Evolutionary conservation across 1,140 invertebrate genomes (phyloP), one percentile per base, ranked within the genome.

Genomic region (Drosophila persimilis): DNA sequence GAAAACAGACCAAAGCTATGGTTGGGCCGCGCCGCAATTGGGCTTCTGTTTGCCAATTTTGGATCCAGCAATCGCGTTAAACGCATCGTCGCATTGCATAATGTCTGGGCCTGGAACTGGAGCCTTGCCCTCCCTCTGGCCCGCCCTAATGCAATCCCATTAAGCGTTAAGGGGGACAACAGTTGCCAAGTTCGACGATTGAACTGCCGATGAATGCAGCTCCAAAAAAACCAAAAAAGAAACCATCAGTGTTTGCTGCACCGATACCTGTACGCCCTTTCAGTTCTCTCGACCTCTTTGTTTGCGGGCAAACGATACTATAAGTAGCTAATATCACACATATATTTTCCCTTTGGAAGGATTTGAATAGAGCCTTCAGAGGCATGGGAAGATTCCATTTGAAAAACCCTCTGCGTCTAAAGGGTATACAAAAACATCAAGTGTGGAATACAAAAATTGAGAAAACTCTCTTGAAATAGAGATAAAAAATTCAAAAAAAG

Each of bases 91-190:
- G 20, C 3, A 20, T 69, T 69, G 46, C 66, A 70, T 70, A 70
- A 70, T 57, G 45, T 26, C 66, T 70, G 52, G 35, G 47, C 24
- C 47, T 20, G 2, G 9, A 39, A 48, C 20, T 64, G 45, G 43
- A 57, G n/a, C 35, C 24, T 35, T 35, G 31, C 31, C 31, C 31
- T 3, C 31, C 8, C 35, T 22, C 15, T 2, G 15, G 35, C 0
- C 48, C 43, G 41, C 24, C 24, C 4, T 54, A 39, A 45, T 43
- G 61, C 74, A 83, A 83, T 83, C 79, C 83, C 67, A 75, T 83
- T 83, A 83, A 83, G 70, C 79, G 79, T 83, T 83, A 83, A 83
- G 35, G 51, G 63, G 77, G 46, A 50, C 60, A 47, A 59, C 67
- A 31, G 57, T 62, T 62, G 52, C 47, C 64, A 57, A 58, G 48